Conservation (phyloP, 2,113 vertebrate genomes). For the Osmerus mordax region DNA sequence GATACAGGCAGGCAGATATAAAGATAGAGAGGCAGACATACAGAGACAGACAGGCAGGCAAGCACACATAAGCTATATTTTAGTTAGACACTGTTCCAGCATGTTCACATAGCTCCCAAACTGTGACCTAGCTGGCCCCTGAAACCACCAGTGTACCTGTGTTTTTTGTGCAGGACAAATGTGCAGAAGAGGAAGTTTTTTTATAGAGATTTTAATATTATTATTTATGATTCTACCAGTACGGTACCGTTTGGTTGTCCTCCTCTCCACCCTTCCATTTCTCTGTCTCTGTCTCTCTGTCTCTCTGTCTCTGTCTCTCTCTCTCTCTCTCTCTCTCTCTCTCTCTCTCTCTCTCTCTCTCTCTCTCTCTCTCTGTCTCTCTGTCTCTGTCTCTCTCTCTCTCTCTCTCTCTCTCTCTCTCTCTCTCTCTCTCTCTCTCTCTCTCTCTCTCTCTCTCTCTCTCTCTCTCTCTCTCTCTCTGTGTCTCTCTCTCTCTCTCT, state of each 20-base stretch:
- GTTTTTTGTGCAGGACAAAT: too few relatives aligned
- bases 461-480: slow-evolving; percentile 2
- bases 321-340: background rate
- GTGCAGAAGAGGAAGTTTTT: too few relatives aligned
- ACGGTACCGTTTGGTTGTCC: background rate
- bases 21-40: too few relatives aligned
- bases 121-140: too few relatives aligned
- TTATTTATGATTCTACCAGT: too few relatives aligned
- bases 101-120: too few relatives aligned
- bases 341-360: background rate
- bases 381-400: background rate
- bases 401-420: slow-evolving; percentile 1
- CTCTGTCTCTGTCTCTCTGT: background rate
- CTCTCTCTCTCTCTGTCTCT: background rate
- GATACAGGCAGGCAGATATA: too few relatives aligned
- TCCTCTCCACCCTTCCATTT: background rate
- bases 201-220: too few relatives aligned
- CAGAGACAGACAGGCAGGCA: too few relatives aligned
- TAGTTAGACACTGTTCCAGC: too few relatives aligned
- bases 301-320: background rate
- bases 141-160: too few relatives aligned
- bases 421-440: background rate
- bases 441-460: background rate
- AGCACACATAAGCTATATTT: too few relatives aligned
- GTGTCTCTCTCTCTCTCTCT: background rate